Evolutionary conservation across 2,888 invertebrate genomes (phyloP), one percentile per base, ranked within the genome.

Genomic region (Helobdella robusta): DNA sequence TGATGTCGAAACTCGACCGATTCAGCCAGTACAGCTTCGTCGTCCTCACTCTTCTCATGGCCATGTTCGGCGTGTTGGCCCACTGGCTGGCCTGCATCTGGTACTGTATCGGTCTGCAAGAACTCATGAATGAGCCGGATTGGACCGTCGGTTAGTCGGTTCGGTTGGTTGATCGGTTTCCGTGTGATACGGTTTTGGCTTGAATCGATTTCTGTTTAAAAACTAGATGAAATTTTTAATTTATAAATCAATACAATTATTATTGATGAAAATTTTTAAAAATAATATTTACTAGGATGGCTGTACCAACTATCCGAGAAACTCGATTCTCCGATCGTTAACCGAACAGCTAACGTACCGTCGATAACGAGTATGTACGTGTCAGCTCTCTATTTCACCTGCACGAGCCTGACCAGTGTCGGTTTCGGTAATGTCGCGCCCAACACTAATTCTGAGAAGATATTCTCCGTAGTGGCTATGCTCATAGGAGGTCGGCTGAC

Each of bases 371-470:
- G 76, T 56, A 74, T 75, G 34, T 95, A 95, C 81, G 87, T 93
- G 68, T 92, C 93, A 0, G 92, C 94, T 6, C 84, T 95, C 25
- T 95, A 95, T 81, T 95, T 94, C 81, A 94, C 94, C 15, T 93
- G 92, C 79, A 92, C 91, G 59, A 92, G 92, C 74, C 84, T 95
- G 67, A 95, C 94, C 5, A 92, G 91, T 71, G 94, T 95, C 35
- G 95, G 95, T 58, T 95, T 95, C 77, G 95, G 95, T 58, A 95
- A 95, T 78, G 94, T 95, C 28, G 91, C 93, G 5, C 93, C 94
- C 11, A 95, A 93, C 81, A 94, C 94, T 5, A 87, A 89, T 69
- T 86, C 86, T 32, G 94, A 95, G 81, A 95, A 95, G 81, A 87
- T 94, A 73, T 95, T 94, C 82, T 91, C 91, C 74, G 91, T 94